Percentiles rank a stretch among this genome's conserved stretches.
Evolutionary conservation across 2,797 vertebrate genomes (phyloP).

Genomic region (Hypotaenidia philippensis): DNA sequence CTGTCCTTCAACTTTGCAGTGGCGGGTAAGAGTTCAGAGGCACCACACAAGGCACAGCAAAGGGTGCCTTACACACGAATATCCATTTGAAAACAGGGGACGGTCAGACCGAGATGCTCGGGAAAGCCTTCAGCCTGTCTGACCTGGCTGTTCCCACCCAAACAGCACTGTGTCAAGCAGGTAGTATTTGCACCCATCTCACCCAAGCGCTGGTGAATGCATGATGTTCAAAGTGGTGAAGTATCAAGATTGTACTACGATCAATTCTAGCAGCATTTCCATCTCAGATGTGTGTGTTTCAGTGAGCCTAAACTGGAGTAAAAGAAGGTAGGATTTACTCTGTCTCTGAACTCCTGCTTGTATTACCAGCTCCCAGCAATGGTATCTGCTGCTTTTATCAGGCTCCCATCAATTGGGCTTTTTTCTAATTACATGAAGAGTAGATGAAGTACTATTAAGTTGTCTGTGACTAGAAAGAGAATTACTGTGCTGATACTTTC

Average conservation of each 20-base stretch:
- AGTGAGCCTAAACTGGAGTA: neutral
- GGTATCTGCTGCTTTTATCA: constrained; percentile 45
- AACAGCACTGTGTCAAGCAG: neutral
- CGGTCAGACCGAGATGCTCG: neutral
- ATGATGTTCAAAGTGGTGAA: neutral
- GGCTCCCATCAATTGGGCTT: neutral
- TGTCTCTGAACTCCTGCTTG: neutral
- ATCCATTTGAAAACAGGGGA: neutral
- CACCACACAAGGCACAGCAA: neutral
- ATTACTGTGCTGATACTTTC: neutral
- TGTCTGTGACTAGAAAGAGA: constrained; percentile 42
- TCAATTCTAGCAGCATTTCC: neutral
- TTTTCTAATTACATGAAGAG: constrained; percentile 45
- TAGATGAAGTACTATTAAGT: constrained; percentile 36
- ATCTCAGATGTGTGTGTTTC: neutral
- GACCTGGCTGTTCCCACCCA: neutral
- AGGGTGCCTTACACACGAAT: neutral
- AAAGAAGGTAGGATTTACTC: neutral
- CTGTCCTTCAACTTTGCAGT: neutral
- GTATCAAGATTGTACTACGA: neutral
- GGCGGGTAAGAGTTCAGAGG: neutral
- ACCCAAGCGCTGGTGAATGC: neutral
- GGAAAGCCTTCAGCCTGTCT: neutral
- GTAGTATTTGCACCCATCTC: neutral
- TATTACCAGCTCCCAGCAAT: constrained; percentile 4